Evolutionary conservation across 2,113 vertebrate species (phyloP).

Genomic region (Ahaetulla prasina): DNA sequence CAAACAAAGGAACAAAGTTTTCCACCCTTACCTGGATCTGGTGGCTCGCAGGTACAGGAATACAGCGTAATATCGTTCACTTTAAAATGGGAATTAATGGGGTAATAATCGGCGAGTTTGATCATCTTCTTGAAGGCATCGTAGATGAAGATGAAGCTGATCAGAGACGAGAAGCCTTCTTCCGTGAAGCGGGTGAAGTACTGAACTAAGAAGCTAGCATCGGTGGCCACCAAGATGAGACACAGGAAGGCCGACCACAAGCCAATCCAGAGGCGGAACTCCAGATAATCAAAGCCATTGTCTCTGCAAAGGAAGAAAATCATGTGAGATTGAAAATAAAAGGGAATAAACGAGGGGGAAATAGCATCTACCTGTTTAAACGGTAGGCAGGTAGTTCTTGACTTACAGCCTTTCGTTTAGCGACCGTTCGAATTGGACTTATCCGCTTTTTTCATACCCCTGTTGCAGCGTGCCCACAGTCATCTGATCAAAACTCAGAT

Average conservation of each 20-base stretch:
- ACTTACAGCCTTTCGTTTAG: background rate
- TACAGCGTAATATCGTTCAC: slow-evolving; percentile 81
- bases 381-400: background rate
- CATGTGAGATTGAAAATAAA: background rate
- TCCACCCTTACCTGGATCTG: slow-evolving; percentile 71
- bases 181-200: slow-evolving; percentile 98
- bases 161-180: slow-evolving; percentile 94
- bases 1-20: background rate
- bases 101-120: slow-evolving; percentile 87
- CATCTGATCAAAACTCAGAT: too few relatives aligned
- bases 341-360: too few relatives aligned
- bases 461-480: too few relatives aligned
- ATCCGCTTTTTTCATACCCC: too few relatives aligned
- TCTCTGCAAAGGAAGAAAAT: slow-evolving; percentile 73
- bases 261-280: slow-evolving; percentile 98
- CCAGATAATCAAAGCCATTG: slow-evolving; percentile 88
- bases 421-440: background rate
- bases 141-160: slow-evolving; percentile 99
- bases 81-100: slow-evolving; percentile 84
- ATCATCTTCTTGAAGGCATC: slow-evolving; percentile 99
- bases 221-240: slow-evolving; percentile 88
- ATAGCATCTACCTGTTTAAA: background rate
- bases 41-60: slow-evolving; percentile 84
- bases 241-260: slow-evolving; percentile 95
- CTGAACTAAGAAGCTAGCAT: slow-evolving; percentile 94